Evolutionary conservation across 2,797 vertebrate genomes (phyloP).

Genomic region (Percopsis omiscomaycus): DNA sequence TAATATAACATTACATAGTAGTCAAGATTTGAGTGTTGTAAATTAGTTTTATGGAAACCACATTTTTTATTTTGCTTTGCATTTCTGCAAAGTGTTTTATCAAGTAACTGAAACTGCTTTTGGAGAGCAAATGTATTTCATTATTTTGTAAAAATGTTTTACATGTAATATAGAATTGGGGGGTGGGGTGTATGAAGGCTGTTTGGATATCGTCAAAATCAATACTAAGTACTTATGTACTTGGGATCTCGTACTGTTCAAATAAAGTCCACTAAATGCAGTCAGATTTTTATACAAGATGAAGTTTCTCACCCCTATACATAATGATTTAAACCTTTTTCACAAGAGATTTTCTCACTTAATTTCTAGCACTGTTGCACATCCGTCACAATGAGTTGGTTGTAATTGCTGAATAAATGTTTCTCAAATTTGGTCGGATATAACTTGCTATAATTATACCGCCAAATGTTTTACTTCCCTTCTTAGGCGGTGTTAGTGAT

Average conservation of each 20-base stretch:
- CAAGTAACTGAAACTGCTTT: constrained; percentile 53
- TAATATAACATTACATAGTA: background rate
- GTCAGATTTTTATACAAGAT: constrained; percentile 5
- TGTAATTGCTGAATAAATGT: constrained; percentile 59
- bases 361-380: constrained; percentile 24
- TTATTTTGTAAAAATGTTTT: constrained; percentile 34
- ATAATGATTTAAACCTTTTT: constrained; percentile 24
- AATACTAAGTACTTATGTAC: background rate
- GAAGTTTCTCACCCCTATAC: background rate
- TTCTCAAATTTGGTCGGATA: constrained; percentile 36
- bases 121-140: constrained; percentile 35
- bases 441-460: background rate
- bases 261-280: constrained; percentile 20
- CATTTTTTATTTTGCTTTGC: constrained; percentile 42
- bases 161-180: constrained; percentile 55
- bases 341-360: constrained; percentile 13
- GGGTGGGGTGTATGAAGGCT: constrained; percentile 10
- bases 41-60: constrained; percentile 43
- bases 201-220: constrained; percentile 29
- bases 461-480: background rate
- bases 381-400: too few relatives aligned
- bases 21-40: constrained; percentile 46
- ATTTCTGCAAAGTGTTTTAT: constrained; percentile 54
- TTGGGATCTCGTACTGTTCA: constrained; percentile 4
- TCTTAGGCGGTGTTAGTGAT: background rate